Evolutionary conservation across 1,140 invertebrate genomes (phyloP).

Genomic region (Drosophila gunungcola): DNA sequence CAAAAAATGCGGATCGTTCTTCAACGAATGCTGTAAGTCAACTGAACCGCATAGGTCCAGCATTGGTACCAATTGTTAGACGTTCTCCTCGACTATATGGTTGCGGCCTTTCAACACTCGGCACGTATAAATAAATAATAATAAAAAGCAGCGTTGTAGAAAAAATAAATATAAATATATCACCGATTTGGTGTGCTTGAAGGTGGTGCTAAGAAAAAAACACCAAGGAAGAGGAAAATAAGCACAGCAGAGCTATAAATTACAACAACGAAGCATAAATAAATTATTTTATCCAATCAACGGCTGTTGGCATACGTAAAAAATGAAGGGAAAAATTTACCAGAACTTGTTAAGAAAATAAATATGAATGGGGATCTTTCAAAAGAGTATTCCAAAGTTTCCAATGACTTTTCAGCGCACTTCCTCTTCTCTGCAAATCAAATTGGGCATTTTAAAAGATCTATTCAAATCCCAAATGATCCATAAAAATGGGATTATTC

Average conservation of each 20-base stretch:
- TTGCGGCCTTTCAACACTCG: conserved; percentile 72
- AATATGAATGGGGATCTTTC: conserved; percentile 14
- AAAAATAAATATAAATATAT: conserved; percentile 78
- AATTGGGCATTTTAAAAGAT: conserved; percentile 70
- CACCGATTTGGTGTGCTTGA: conserved; percentile 41
- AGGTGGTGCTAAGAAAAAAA: conserved; percentile 34
- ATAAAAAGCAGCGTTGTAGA: conserved; percentile 63
- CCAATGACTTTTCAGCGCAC: conserved; percentile 6
- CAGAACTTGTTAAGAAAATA: conserved; percentile 22
- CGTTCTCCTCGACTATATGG: conserved; percentile 40
- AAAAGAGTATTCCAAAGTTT: conserved; percentile 46
- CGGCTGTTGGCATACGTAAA: conserved; percentile 30
- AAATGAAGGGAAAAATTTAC: conserved; percentile 13
- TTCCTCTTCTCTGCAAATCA: conserved; percentile 34
- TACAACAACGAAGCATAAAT: conserved; percentile 48
- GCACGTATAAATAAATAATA: conserved; percentile 77
- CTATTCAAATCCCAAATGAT: conserved; percentile 70
- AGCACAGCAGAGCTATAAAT: conserved; percentile 64
- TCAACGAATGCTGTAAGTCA: conserved; percentile 78
- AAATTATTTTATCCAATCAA: conserved; percentile 40
- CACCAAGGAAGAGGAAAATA: conserved; percentile 26
- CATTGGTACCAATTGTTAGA: conserved; percentile 59
- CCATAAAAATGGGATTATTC: conserved; percentile 57
- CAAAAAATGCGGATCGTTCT: conserved; percentile 51
- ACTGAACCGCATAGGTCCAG: conserved; percentile 70